Evolutionary conservation across 2,113 vertebrate species (phyloP).

Genomic region (Pardalotus punctatus): DNA sequence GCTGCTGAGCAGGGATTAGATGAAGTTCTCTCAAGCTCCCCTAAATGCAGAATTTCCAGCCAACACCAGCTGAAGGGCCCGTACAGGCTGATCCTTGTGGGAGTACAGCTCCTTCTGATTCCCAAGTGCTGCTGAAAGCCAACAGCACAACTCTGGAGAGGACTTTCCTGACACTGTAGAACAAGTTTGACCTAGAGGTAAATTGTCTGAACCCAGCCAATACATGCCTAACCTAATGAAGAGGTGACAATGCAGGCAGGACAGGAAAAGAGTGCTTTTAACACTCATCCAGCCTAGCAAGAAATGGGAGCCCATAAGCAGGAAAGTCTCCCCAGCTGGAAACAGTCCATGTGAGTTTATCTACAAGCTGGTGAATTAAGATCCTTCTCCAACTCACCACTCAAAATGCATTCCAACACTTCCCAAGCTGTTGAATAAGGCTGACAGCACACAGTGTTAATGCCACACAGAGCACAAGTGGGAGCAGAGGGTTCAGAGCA

Average conservation of each 20-base stretch:
- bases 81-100: not conserved
- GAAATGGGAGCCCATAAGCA: not conserved
- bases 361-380: not conserved
- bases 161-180: not conserved
- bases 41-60: not conserved
- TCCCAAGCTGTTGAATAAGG: not conserved
- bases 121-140: not conserved
- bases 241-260: not conserved
- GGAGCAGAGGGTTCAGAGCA: not conserved
- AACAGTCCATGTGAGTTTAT: not conserved
- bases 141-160: not conserved
- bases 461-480: not conserved
- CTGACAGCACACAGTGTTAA: not conserved
- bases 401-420: not conserved
- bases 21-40: not conserved
- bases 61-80: not conserved
- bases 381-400: not conserved
- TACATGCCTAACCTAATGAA: accelerated
- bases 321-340: not conserved
- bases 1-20: not conserved
- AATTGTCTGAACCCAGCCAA: not conserved
- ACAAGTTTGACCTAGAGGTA: not conserved
- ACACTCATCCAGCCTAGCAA: not conserved
- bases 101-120: not conserved
- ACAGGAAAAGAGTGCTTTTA: not conserved